A percentile compares a stretch with the other conserved stretches of the same genome.
Conservation (phyloP, 2,113 vertebrate genomes). For the Mirounga angustirostris region DNA sequence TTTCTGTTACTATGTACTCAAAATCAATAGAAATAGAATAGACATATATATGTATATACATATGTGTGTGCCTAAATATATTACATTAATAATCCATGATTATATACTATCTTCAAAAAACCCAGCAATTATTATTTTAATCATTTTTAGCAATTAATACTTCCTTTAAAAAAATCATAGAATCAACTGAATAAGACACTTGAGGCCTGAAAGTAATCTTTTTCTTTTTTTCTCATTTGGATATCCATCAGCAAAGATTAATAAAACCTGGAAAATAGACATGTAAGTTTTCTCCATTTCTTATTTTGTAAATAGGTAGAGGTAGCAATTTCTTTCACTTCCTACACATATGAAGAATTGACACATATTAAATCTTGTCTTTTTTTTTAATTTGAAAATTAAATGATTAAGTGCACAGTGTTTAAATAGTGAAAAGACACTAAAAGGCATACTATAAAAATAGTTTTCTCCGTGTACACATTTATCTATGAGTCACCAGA, state of each 20-base stretch:
- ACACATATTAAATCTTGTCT: neutral
- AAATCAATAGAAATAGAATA: neutral
- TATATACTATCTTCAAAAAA: neutral
- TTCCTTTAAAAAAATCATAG: neutral
- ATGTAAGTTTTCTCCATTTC: neutral
- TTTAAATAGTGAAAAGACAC: neutral
- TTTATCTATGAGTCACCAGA: neutral
- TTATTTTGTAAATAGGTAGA: neutral
- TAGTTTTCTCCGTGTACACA: neutral
- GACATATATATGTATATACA: neutral
- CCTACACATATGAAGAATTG: neutral
- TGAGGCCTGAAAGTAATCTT: neutral
- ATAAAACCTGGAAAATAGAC: neutral
- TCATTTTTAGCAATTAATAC: neutral
- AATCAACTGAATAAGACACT: neutral
- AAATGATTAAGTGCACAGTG: neutral
- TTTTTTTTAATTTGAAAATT: constrained; percentile 29
- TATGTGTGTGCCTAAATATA: neutral
- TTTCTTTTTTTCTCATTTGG: neutral
- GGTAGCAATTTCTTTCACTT: neutral
- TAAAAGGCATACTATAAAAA: neutral
- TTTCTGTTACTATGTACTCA: neutral
- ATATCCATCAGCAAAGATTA: neutral
- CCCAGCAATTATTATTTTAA: neutral
- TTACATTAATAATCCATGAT: neutral